Percentiles rank a stretch among this genome's conserved stretches.
Conservation (phyloP, 2,888 invertebrate genomes). For the Bhutanitis thaidina region DNA sequence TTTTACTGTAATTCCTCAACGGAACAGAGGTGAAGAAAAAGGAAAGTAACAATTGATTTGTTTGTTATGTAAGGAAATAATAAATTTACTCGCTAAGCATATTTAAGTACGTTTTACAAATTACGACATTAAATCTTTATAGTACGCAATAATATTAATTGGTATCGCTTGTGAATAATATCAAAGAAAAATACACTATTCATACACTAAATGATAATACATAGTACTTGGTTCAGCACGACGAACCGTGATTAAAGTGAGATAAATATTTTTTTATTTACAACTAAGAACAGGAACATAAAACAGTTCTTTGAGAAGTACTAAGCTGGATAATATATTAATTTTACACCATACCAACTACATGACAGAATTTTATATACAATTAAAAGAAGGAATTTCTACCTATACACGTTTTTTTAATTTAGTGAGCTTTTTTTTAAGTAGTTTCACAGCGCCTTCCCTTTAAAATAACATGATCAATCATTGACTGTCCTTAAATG, state of each 20-base stretch:
- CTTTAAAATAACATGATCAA: conserved; percentile 34
- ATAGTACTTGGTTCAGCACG: conserved; percentile 12
- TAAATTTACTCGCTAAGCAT: conserved; percentile 51
- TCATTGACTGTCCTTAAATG: conserved; percentile 19
- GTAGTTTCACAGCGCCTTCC: conserved; percentile 61
- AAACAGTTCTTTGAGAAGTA: conserved; percentile 72
- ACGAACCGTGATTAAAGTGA: conserved; percentile 20
- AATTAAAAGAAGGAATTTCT: conserved; percentile 55
- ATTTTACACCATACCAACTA: conserved; percentile 62
- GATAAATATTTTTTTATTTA: conserved; percentile 67
- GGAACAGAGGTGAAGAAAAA: conserved; percentile 28
- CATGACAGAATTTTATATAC: conserved; percentile 62
- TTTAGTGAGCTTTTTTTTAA: conserved; percentile 62
- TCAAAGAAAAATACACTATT: conserved; percentile 47
- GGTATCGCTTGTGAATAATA: conserved; percentile 46
- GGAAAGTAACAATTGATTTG: conserved; percentile 9
- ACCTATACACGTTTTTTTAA: conserved; percentile 61
- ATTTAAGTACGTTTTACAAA: conserved; percentile 75
- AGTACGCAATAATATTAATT: conserved; percentile 59
- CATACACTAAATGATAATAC: conserved; percentile 30
- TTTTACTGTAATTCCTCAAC: conserved; percentile 33
- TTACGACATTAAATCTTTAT: conserved; percentile 66
- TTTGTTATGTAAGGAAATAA: conserved; percentile 36
- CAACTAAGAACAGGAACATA: conserved; percentile 77
- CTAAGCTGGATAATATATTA: conserved; percentile 68